phyloP scores from a whole-genome alignment of 2,888 invertebrate species.

The Norana najaformis region DNA sequence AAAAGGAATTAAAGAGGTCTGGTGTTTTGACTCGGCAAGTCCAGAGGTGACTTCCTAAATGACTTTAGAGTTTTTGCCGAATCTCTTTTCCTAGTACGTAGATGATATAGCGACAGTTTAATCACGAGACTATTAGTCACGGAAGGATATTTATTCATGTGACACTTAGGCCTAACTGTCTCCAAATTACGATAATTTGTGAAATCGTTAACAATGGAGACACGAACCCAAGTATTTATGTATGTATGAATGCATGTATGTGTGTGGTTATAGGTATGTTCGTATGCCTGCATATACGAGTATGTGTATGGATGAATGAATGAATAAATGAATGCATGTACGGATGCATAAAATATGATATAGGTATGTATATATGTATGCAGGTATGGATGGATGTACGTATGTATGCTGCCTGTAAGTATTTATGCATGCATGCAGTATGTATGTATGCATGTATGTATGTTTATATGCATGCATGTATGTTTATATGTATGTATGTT shows the following conservation, averaged over 20 bases:
- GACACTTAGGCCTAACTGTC: no score
- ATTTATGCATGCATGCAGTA: no score
- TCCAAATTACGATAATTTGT: background rate
- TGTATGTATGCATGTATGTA: no score
- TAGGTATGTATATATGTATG: background rate
- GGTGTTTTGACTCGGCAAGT: no score
- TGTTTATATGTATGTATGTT: background rate
- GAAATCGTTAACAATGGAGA: background rate
- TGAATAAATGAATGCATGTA: background rate
- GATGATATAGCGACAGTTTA: background rate
- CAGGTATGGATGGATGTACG: no score
- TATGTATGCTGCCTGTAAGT: no score
- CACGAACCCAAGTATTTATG: background rate
- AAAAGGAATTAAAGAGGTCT: no score
- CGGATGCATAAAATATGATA: background rate
- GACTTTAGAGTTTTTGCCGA: background rate
- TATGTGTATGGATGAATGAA: background rate
- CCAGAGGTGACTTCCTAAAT: background rate
- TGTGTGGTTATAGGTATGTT: background rate
- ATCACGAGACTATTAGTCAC: background rate
- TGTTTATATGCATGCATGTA: background rate
- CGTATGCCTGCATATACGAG: background rate
- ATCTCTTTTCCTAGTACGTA: background rate
- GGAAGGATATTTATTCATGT: background rate
- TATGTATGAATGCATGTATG: no score